Conservation (phyloP, 2,888 invertebrate species). For the Tupiocoris notatus region DNA sequence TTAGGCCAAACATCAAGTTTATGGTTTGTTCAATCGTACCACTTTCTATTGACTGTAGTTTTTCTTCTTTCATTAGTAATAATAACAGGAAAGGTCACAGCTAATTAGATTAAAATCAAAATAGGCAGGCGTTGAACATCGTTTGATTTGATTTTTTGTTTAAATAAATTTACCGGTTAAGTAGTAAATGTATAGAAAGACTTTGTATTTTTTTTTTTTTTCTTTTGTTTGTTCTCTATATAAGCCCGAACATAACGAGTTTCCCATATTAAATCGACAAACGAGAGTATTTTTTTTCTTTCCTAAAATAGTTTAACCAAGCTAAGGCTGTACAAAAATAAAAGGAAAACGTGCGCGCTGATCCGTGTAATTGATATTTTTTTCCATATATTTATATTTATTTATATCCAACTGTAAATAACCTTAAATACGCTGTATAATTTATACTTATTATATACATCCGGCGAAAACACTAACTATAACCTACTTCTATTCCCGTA, state of each 20-base stretch:
- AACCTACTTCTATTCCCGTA: slow-evolving; percentile 46
- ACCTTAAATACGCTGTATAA: slow-evolving; percentile 36
- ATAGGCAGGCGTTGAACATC: slow-evolving; percentile 25
- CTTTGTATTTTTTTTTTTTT: too few relatives aligned
- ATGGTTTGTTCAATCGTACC: slow-evolving; percentile 11
- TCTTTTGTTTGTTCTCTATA: slow-evolving; percentile 19
- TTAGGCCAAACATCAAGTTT: slow-evolving; percentile 39
- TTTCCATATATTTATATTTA: slow-evolving; percentile 21
- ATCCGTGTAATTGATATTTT: slow-evolving; percentile 39
- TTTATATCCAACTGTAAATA: slow-evolving; percentile 30
- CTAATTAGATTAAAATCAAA: slow-evolving; percentile 13
- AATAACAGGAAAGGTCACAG: slow-evolving; percentile 24
- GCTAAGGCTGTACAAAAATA: slow-evolving; percentile 42
- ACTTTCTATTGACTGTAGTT: background rate
- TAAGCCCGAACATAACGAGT: slow-evolving; percentile 32
- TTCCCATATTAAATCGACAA: slow-evolving; percentile 10
- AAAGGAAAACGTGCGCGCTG: slow-evolving; percentile 40
- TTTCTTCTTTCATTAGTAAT: slow-evolving; percentile 1
- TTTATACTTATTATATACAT: slow-evolving; percentile 43
- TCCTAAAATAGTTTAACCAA: slow-evolving; percentile 26
- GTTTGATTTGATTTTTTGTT: background rate
- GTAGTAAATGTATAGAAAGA: slow-evolving; percentile 34
- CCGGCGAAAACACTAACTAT: slow-evolving; percentile 45
- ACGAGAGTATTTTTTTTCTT: slow-evolving; percentile 21
- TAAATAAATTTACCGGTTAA: slow-evolving; percentile 19